Evolutionary conservation across 2,113 vertebrate genomes (phyloP).

Genomic region (Pleuronectes platessa): DNA sequence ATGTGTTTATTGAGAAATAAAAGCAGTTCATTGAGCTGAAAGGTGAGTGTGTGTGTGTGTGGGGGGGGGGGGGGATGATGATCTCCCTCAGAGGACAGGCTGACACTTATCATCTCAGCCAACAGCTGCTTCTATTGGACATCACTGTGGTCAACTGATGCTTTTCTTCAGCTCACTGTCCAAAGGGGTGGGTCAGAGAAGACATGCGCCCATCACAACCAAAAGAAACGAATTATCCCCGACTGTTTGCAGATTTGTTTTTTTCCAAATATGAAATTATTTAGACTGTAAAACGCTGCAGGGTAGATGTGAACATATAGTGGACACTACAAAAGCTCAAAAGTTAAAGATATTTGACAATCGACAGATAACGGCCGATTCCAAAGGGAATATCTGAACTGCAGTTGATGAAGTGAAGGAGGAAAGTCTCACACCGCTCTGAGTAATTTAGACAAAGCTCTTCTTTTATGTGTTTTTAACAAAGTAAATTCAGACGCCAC

Average conservation of each 20-base stretch:
- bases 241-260: neutral
- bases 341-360: neutral
- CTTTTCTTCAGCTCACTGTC: conserved; percentile 9
- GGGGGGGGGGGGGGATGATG: conserved; percentile 5
- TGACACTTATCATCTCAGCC: conserved; percentile 24
- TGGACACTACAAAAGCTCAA: too few species aligned
- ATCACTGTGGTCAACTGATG: conserved; percentile 16
- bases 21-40: conserved; percentile 10
- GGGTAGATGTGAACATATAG: too few species aligned
- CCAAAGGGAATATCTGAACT: neutral
- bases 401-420: neutral
- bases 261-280: too few species aligned
- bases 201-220: too few species aligned
- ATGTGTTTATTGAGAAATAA: conserved; percentile 14
- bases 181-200: neutral
- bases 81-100: conserved; percentile 22
- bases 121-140: conserved; percentile 32
- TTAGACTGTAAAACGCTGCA: too few species aligned
- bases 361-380: neutral
- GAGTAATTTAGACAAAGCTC: too few species aligned
- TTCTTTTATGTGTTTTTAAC: neutral
- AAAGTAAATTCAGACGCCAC: neutral
- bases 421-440: neutral
- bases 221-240: neutral
- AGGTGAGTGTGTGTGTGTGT: neutral